phyloP scores from a whole-genome alignment of 2,113 vertebrate genomes.

The Cinclus cinclus region DNA sequence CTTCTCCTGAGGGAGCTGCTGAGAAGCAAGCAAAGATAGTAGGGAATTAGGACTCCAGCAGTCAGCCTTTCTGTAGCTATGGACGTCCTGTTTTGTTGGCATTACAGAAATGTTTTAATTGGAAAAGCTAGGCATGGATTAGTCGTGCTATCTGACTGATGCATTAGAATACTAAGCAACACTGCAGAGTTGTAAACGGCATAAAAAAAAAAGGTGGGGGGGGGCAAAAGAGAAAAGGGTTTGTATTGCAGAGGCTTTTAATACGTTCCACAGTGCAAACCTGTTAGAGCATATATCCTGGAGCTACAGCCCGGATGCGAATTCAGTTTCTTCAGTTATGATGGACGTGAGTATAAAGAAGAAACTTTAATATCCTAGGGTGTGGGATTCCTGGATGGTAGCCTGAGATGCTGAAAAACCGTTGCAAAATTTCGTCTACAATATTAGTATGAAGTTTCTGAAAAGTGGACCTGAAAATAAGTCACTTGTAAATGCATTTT shows the following conservation, averaged over 20 bases:
- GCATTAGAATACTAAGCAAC: conserved; percentile 71
- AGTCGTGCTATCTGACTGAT: conserved; percentile 58
- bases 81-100: conserved; percentile 61
- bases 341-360: conserved; percentile 65
- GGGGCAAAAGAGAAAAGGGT: conserved; percentile 15
- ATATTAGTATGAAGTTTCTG: conserved; percentile 62
- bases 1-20: conserved; percentile 84
- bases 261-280: conserved; percentile 62
- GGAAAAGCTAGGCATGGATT: conserved; percentile 70
- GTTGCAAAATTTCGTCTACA: conserved; percentile 46
- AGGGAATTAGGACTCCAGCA: conserved; percentile 74
- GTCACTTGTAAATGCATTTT: conserved; percentile 30
- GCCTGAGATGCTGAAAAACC: conserved; percentile 63
- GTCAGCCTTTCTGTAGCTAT: conserved; percentile 74
- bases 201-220: not conserved
- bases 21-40: conserved; percentile 77
- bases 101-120: conserved; percentile 66
- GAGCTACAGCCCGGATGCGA: conserved; percentile 37
- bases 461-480: conserved; percentile 58
- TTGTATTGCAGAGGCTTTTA: conserved; percentile 69
- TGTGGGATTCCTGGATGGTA: conserved; percentile 61
- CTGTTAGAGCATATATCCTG: conserved; percentile 68
- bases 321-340: conserved; percentile 41
- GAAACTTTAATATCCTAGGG: conserved; percentile 75
- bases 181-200: conserved; percentile 77